Conservation (phyloP, 2,113 vertebrate genomes). For the Numida meleagris region DNA sequence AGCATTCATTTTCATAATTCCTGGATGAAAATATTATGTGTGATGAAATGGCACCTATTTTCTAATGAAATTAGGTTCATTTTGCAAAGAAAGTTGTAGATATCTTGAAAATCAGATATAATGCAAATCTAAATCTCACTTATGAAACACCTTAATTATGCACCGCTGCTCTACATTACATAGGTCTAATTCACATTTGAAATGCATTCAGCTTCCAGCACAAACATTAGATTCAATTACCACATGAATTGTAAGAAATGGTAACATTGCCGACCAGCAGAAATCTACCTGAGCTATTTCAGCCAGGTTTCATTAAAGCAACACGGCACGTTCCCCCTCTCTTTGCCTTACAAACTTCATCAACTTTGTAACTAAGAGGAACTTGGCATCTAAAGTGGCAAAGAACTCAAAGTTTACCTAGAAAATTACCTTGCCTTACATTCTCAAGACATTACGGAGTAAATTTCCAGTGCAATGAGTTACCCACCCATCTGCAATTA, state of each 20-base stretch:
- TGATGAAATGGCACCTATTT: not conserved
- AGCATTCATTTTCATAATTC: not conserved
- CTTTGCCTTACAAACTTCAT: not conserved
- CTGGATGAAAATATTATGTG: not conserved
- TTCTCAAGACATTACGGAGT: not conserved
- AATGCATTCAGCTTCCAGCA: conserved; percentile 4
- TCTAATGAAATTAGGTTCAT: not conserved
- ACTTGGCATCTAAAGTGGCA: not conserved
- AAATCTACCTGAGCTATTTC: not conserved
- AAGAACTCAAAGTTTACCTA: not conserved
- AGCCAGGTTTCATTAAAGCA: not conserved
- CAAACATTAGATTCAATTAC: not conserved
- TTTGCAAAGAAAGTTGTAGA: not conserved
- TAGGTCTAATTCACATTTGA: not conserved
- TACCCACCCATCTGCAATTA: not conserved
- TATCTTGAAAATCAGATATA: not conserved
- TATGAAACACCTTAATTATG: not conserved
- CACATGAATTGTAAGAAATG: not conserved
- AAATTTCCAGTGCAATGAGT: not conserved
- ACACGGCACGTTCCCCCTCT: not conserved
- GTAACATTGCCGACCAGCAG: not conserved
- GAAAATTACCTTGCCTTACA: not conserved
- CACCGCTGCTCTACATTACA: not conserved
- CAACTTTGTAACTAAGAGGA: not conserved
- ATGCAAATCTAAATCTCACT: not conserved